Evolutionary conservation across 2,797 vertebrate genomes (phyloP).

Genomic region (Poeciliopsis turneri): DNA sequence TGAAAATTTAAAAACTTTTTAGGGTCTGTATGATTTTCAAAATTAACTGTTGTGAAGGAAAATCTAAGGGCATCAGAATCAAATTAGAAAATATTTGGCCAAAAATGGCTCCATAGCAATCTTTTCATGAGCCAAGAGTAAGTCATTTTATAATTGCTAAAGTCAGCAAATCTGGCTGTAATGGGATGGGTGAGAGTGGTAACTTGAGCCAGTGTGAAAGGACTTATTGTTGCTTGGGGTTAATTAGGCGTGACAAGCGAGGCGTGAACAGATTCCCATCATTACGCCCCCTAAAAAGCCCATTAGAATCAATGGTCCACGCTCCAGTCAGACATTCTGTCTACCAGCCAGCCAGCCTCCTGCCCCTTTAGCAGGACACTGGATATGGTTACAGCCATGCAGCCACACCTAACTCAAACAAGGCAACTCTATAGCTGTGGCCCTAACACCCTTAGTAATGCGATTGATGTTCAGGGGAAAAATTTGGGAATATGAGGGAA

Average conservation of each 20-base stretch:
- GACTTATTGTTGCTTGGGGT: constrained; percentile 84
- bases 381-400: constrained; percentile 80
- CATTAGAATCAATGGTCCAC: constrained; percentile 87
- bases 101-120: constrained; percentile 26
- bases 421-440: constrained; percentile 77
- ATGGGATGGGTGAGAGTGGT: constrained; percentile 61
- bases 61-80: background rate
- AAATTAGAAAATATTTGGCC: background rate
- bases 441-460: constrained; percentile 81
- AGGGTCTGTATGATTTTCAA: background rate
- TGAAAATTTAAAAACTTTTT: background rate
- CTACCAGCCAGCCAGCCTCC: constrained; percentile 76
- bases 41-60: background rate
- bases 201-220: constrained; percentile 87
- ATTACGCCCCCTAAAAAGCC: constrained; percentile 85
- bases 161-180: constrained; percentile 58
- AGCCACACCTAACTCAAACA: constrained; percentile 73
- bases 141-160: constrained; percentile 42
- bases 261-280: constrained; percentile 90
- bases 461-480: constrained; percentile 72
- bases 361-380: constrained; percentile 70
- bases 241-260: constrained; percentile 87
- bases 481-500: constrained; percentile 52
- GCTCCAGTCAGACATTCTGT: constrained; percentile 84
- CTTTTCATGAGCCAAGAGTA: constrained; percentile 23